Conservation (phyloP, 2,888 invertebrate species). For the Troglohyphantes excavatus region DNA sequence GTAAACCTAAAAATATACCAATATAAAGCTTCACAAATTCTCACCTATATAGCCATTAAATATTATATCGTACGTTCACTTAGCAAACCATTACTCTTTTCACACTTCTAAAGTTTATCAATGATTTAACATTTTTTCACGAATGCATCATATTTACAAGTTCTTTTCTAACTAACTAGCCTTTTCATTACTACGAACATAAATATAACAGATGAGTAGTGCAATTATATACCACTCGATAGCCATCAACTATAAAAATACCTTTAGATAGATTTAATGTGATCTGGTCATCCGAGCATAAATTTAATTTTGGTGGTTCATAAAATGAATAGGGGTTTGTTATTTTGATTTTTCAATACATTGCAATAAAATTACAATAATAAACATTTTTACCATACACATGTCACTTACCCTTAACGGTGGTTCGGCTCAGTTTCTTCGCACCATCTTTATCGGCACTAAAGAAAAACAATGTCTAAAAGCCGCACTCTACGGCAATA, state of each 20-base stretch:
- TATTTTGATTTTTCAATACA: not conserved
- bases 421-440: slow-evolving; percentile 73
- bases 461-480: slow-evolving; percentile 70
- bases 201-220: not conserved
- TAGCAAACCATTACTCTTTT: not conserved
- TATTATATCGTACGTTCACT: not conserved
- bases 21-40: slow-evolving; percentile 2
- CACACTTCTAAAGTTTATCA: not conserved
- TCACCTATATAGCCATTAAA: not conserved
- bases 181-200: not conserved
- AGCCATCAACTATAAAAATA: not conserved
- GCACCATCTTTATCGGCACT: slow-evolving; percentile 75
- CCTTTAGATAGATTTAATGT: slow-evolving; percentile 1
- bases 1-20: slow-evolving; percentile 6
- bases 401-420: slow-evolving; percentile 76
- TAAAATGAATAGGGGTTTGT: not conserved
- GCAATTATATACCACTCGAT: not conserved
- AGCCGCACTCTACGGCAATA: slow-evolving; percentile 23
- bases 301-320: not conserved
- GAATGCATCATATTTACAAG: slow-evolving; percentile 5
- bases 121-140: not conserved
- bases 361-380: slow-evolving; percentile 15
- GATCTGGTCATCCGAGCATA: not conserved
- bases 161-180: not conserved
- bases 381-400: slow-evolving; percentile 44